phyloP scores from a whole-genome alignment of 2,113 vertebrate species.

The Phalacrocorax aristotelis region DNA sequence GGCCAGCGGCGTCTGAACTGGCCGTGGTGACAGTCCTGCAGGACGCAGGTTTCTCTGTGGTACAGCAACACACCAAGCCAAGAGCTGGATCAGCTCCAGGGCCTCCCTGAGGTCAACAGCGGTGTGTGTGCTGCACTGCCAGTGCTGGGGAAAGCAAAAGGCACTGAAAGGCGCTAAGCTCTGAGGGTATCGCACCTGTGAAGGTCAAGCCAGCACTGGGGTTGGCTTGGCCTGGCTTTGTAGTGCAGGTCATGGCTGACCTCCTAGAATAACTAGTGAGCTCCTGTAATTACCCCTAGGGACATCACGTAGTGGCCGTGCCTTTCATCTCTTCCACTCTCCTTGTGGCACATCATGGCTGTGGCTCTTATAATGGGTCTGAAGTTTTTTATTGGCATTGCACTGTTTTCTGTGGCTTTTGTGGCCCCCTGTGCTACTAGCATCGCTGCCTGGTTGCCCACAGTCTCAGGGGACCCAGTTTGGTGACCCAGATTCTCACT shows the following conservation, averaged over 20 bases:
- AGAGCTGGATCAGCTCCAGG: not conserved
- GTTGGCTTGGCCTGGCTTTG: not conserved
- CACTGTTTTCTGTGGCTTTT: not conserved
- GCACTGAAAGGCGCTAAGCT: not conserved
- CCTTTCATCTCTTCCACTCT: not conserved
- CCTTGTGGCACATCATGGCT: not conserved
- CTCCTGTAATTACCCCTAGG: not conserved
- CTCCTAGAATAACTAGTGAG: not conserved
- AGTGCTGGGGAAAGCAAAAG: not conserved
- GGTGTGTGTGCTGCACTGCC: not conserved
- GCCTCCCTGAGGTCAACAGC: not conserved
- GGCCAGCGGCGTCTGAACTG: accelerated
- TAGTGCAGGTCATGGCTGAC: not conserved
- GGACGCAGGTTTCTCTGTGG: not conserved
- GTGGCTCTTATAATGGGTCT: not conserved
- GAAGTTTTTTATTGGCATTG: not conserved
- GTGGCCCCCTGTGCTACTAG: not conserved
- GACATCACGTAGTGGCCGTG: not conserved
- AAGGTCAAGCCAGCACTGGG: not conserved
- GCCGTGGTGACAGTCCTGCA: not conserved
- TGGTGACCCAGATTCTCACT: not conserved
- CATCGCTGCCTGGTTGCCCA: not conserved
- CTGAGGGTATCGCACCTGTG: not conserved
- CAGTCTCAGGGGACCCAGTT: not conserved
- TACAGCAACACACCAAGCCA: not conserved